phyloP scores from a whole-genome alignment of 1,140 invertebrate genomes.

The Saccostrea glomerata region DNA sequence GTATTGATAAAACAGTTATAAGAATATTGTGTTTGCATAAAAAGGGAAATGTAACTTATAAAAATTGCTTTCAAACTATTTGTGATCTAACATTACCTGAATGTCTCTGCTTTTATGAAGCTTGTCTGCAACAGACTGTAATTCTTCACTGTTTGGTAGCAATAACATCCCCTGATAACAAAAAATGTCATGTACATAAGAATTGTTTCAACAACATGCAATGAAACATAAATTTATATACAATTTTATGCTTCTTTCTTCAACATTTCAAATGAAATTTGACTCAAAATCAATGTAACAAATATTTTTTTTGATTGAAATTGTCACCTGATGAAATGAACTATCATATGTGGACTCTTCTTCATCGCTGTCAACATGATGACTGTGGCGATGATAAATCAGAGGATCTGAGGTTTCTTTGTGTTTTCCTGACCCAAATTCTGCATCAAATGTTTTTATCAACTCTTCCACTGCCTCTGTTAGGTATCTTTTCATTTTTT shows the following conservation, averaged over 20 bases:
- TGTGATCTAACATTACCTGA: conserved; percentile 43
- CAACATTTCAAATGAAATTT: not conserved
- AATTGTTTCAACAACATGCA: not conserved
- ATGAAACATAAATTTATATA: not conserved
- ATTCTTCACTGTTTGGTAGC: conserved; percentile 72
- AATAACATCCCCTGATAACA: conserved; percentile 72
- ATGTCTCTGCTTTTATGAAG: conserved; percentile 64
- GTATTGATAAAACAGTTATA: not conserved
- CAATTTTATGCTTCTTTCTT: too few relatives aligned
- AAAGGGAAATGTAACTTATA: not conserved
- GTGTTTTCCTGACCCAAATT: conserved; percentile 69
- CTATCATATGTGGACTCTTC: conserved; percentile 74
- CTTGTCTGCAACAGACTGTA: conserved; percentile 71
- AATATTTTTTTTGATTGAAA: not conserved
- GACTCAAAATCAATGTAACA: not conserved
- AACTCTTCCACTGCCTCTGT: conserved; percentile 70
- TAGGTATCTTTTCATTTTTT: conserved; percentile 69
- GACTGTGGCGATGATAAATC: conserved; percentile 48
- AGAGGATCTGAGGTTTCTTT: conserved; percentile 55
- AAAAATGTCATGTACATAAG: not conserved
- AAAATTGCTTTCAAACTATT: not conserved
- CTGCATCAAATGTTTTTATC: conserved; percentile 73
- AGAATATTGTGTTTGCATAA: not conserved
- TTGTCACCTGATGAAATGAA: conserved; percentile 73
- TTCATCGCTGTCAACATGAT: conserved; percentile 70